A percentile compares a stretch with the other conserved stretches of the same genome.
These are phyloP conservation scores for Coregonus suidteri DNA, from an alignment of 2,797 vertebrate species.

Conservation along the genomic window DNA sequence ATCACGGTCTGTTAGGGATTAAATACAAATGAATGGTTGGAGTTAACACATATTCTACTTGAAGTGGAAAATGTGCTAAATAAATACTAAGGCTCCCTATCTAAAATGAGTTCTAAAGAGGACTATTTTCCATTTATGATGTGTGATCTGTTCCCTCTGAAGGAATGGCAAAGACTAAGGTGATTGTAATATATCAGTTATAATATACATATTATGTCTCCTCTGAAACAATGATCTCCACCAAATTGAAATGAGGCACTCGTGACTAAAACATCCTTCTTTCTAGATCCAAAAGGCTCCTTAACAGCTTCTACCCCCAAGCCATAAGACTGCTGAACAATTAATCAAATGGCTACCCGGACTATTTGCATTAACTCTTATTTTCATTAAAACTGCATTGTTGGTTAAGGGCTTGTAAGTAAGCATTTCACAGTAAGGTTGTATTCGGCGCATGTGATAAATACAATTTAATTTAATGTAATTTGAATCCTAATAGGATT, in stretches of 20 bases:
- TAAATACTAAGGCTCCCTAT: background rate
- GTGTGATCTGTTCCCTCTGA: slow-evolving; percentile 1
- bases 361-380: no score
- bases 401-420: no score
- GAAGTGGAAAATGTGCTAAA: background rate
- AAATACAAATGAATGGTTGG: background rate
- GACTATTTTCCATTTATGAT: background rate
- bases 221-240: no score
- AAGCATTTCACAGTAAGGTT: no score
- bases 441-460: background rate
- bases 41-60: background rate
- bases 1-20: background rate
- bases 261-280: no score
- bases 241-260: no score
- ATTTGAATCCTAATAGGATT: background rate
- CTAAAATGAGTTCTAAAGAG: background rate
- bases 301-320: no score
- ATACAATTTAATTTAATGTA: background rate
- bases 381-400: no score
- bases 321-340: no score
- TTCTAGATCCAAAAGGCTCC: no score
- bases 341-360: no score
- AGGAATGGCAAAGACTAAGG: background rate
- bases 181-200: slow-evolving; percentile 5
- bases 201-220: no score